Base-by-base conservation (phyloP, 2,888 invertebrate genomes). In the Crocallis elinguaria region DNA sequence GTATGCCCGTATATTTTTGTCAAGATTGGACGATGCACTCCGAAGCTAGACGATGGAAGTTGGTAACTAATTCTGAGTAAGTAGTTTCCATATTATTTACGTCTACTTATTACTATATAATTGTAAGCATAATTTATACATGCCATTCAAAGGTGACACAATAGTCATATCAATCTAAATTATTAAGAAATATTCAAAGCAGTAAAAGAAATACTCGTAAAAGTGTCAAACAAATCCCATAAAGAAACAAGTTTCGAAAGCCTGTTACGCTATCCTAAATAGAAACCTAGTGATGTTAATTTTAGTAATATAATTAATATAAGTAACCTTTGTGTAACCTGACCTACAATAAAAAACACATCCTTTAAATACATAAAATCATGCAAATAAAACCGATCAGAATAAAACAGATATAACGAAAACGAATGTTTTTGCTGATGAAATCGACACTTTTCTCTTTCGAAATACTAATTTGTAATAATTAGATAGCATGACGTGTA, bases 361-460 rank as follows among this genome's bases (percentile, higher is more conserved):
- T 44, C 36, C 35, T 41, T 39, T 17, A 13, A 27, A 12, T 7
- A 32, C 42, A 38, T 38, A 14, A 17, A 48, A 27, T 41, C 36
- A 44, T 39, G 50, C 37, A 57, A 55, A 46, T 54, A 35, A 49
- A 51, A 37, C 21, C 29, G 37, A 52, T 44, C 36, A 46, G 35
- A 21, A 44, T 35, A 37, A 38, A 44, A 42, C 39, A 41, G 38
- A 49, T 36, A 27, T 49, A 16, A 16, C 17, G n/a, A 19, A 45
- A 27, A 36, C 32, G 50, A 27, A 53, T 54, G 32, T 43, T 42
- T 13, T 7, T 36, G 13, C 35, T 46, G 36, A 54, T 9, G 36
- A 41, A 42, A 53, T 32, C 39, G 46, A 56, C 36, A 39, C 42
- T 49, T 58, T 63, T 60, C 53, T 44, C 62, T 60, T 58, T 51